A percentile compares a stretch with the other conserved stretches of the same genome.
These are phyloP conservation scores for Gymnogyps californianus DNA, from an alignment of 2,113 vertebrate species.

Conservation along the genomic window DNA sequence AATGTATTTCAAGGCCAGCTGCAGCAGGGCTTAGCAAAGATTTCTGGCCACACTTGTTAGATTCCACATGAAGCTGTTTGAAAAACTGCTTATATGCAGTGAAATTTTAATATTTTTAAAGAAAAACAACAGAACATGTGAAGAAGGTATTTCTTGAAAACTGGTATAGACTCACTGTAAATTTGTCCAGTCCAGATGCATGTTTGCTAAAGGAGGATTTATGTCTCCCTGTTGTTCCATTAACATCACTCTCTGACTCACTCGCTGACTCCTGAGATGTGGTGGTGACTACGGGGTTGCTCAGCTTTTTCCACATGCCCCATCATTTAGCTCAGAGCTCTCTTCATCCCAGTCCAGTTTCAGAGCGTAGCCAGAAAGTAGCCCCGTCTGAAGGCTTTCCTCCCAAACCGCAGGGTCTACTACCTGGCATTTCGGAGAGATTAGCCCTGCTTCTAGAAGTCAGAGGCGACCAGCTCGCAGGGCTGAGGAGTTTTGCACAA, in stretches of 20 bases:
- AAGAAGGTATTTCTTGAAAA: not conserved
- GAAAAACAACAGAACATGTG: not conserved
- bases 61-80: not conserved
- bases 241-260: conserved; percentile 24
- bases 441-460: not conserved
- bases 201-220: conserved; percentile 3
- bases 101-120: not conserved
- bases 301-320: conserved; percentile 14
- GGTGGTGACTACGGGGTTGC: not conserved
- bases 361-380: not conserved
- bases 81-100: not conserved
- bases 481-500: not conserved
- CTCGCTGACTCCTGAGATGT: not conserved
- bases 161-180: not conserved
- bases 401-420: not conserved
- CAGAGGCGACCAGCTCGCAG: not conserved
- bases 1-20: conserved; percentile 9
- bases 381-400: not conserved
- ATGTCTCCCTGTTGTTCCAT: not conserved
- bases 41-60: not conserved
- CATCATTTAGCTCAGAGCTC: not conserved
- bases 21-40: not conserved
- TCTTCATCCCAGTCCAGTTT: not conserved
- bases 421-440: not conserved
- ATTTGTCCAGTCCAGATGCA: not conserved